Conservation (phyloP, 2,888 invertebrate genomes). For the Tetrapedia diversipes region DNA sequence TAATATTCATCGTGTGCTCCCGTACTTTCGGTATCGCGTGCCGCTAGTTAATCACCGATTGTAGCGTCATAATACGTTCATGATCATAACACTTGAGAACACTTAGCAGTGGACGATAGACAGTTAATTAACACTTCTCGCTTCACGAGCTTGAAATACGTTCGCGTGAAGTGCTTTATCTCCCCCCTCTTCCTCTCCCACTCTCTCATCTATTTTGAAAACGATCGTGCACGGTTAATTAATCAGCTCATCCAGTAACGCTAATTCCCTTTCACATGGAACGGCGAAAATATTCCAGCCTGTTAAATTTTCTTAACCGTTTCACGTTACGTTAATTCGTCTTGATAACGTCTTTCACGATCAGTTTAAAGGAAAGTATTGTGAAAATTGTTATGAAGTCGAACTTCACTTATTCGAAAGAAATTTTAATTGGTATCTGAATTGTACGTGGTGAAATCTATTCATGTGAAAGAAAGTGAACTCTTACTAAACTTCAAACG, state of each 20-base stretch:
- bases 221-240: constrained; percentile 24
- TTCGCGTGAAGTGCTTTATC: constrained; percentile 10
- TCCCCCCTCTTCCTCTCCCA: no score
- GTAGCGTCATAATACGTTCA: constrained; percentile 42
- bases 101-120: constrained; percentile 49
- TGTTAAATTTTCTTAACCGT: no score
- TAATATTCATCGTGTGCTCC: constrained; percentile 38
- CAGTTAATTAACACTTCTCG: constrained; percentile 53
- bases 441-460: no score
- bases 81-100: constrained; percentile 49
- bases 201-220: neutral
- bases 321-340: no score
- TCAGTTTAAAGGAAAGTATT: no score
- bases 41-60: constrained; percentile 31
- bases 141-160: constrained; percentile 16
- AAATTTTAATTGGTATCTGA: no score
- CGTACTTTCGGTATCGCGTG: constrained; percentile 22
- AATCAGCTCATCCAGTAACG: neutral
- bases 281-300: neutral
- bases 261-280: neutral
- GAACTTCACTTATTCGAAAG: no score
- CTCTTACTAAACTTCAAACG: no score
- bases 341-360: no score
- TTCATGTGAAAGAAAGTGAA: no score
- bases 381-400: no score